These are phyloP conservation scores for Salvator merianae DNA, from an alignment of 2,113 vertebrate species.

Conservation along the genomic window DNA sequence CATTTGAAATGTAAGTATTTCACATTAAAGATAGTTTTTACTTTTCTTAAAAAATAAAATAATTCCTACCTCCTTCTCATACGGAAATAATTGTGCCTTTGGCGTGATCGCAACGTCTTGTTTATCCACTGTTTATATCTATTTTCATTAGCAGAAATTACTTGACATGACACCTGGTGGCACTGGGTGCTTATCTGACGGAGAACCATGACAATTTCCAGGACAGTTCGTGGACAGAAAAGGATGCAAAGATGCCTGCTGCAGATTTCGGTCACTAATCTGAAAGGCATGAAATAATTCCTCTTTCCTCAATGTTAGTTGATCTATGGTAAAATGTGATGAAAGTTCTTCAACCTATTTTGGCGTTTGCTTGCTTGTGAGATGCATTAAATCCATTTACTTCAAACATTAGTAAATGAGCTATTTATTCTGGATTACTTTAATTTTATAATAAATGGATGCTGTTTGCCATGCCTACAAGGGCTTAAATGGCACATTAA, in stretches of 20 bases:
- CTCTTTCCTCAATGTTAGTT: constrained; percentile 22
- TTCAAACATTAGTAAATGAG: background rate
- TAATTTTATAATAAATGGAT: background rate
- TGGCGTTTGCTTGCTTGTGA: background rate
- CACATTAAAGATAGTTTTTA: background rate
- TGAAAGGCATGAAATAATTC: constrained; percentile 36
- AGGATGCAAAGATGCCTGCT: constrained; percentile 33
- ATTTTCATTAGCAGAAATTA: constrained; percentile 47
- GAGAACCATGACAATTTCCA: constrained; percentile 70
- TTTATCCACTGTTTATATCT: constrained; percentile 68
- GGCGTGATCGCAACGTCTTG: constrained; percentile 73
- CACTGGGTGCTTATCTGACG: constrained; percentile 66
- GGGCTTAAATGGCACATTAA: background rate
- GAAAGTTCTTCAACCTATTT: background rate
- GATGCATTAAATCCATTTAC: background rate
- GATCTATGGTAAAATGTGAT: background rate
- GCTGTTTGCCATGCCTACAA: background rate
- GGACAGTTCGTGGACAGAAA: constrained; percentile 66
- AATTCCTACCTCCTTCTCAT: constrained; percentile 71
- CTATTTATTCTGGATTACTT: background rate
- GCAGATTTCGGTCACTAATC: constrained; percentile 64
- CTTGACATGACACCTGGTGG: constrained; percentile 64
- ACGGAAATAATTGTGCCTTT: constrained; percentile 74
- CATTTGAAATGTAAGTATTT: background rate
- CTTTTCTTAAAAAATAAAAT: background rate